phyloP scores from a whole-genome alignment of 2,113 vertebrate genomes.

The Chascanopsetta lugubris region DNA sequence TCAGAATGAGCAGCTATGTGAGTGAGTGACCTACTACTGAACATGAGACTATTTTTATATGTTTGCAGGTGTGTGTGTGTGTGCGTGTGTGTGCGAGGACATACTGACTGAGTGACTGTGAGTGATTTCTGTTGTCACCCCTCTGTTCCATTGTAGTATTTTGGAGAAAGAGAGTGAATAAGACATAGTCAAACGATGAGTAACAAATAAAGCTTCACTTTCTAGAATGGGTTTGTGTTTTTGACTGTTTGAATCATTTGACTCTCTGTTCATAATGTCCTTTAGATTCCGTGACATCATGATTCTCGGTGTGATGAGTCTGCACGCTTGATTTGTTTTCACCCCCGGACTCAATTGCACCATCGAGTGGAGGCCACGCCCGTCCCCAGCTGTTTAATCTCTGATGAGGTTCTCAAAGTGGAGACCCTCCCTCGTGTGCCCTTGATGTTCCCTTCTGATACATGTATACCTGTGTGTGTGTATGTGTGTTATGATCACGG shows the following conservation, averaged over 20 bases:
- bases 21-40: slow-evolving; percentile 39
- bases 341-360: background rate
- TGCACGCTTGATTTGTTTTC: slow-evolving; percentile 18
- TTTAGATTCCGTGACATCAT: too few species aligned
- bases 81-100: slow-evolving; percentile 1
- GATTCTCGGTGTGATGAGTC: background rate
- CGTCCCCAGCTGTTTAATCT: slow-evolving; percentile 38
- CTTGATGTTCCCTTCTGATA: background rate
- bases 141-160: slow-evolving; percentile 36
- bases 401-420: slow-evolving; percentile 3
- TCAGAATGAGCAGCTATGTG: slow-evolving; percentile 55
- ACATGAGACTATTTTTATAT: slow-evolving; percentile 39
- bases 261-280: too few species aligned
- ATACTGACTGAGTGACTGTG: background rate
- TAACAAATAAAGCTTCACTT: slow-evolving; percentile 57
- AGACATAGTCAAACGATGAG: background rate
- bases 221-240: slow-evolving; percentile 7
- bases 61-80: slow-evolving; percentile 10
- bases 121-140: slow-evolving; percentile 3
- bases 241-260: background rate
- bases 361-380: slow-evolving; percentile 8
- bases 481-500: background rate
- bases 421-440: slow-evolving; percentile 10
- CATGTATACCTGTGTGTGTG: background rate
- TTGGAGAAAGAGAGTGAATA: slow-evolving; percentile 16